These are phyloP conservation scores for Alfaro cultratus DNA, from an alignment of 2,797 vertebrate species.

Conservation along the genomic window DNA sequence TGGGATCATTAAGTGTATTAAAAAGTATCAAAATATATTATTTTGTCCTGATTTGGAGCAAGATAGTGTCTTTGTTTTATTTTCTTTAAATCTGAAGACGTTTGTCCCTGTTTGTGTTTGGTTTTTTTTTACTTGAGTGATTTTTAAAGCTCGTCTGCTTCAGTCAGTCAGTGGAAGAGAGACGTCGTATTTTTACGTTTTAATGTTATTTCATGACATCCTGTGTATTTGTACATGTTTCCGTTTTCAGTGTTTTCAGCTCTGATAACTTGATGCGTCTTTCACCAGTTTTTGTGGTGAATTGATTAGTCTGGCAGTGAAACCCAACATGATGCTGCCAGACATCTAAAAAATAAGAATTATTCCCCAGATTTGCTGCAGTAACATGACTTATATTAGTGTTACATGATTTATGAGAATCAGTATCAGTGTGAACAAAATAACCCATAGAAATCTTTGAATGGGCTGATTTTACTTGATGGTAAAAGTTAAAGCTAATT, in stretches of 20 bases:
- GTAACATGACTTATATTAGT: rapidly evolving
- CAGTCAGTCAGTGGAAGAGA: too few relatives aligned
- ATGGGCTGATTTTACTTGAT: too few relatives aligned
- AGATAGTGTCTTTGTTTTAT: background rate
- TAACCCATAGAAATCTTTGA: background rate
- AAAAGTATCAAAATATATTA: background rate
- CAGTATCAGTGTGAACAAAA: background rate
- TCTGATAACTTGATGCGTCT: background rate
- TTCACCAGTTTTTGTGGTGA: too few relatives aligned
- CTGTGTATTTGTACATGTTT: too few relatives aligned
- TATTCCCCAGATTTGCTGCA: background rate
- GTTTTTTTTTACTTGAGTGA: too few relatives aligned
- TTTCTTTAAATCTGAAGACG: background rate
- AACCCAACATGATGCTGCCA: background rate
- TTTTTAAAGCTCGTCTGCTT: too few relatives aligned
- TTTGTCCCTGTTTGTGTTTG: too few relatives aligned
- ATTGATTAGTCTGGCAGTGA: too few relatives aligned
- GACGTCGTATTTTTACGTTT: too few relatives aligned
- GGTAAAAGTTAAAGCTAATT: too few relatives aligned
- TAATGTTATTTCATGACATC: background rate
- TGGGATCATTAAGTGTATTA: background rate
- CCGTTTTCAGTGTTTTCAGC: background rate
- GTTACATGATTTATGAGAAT: background rate
- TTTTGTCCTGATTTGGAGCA: background rate
- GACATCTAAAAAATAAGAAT: background rate